Evolutionary conservation across 2,888 invertebrate genomes (phyloP), one percentile per base, ranked within the genome.

Genomic region (Acronicta leporina): DNA sequence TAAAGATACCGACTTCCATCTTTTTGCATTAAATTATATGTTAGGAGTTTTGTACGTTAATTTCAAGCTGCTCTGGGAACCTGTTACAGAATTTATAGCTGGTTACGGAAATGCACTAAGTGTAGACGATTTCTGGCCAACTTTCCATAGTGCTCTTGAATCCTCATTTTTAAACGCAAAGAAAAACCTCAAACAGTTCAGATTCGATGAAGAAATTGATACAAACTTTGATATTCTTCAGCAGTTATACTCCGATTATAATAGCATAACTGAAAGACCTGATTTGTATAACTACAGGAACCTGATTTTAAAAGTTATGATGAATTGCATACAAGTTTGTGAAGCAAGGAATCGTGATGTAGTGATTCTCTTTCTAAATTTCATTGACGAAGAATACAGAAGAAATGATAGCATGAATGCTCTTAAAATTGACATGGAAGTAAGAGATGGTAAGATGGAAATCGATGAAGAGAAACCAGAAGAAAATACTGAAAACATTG

Each of bases 41-140:
- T 94, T 99, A 35, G 98, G 99, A 2, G 95, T 96, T 62, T 92
- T 99, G 49, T 97, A 97, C 86, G 95, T 97, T 16, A 99, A 99
- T 86, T 99, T 99, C 81, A 97, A 97, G 75, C 92, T 98, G 13
- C 87, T 99, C 0, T 99, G 99, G 99, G 97, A 97, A 66, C 98
- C 98, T 0, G 95, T 97, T 0, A 94, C 95, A 14, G 96, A 97
- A 81, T 94, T 98, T 42, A 96, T 99, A 47, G 95, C 96, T 1
- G 95, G 96, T 0, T 97, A 97, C 84, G 97, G 97, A 0, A 95
- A 95, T 78, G 95, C 95, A 0, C 86, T 97, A 80, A 83, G 92
- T 0, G 80, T 90, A 0, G 90, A 95, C n/a, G 92, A 95, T 27
- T 98, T 98, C 90, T 98, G 98, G 98, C 89, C 92, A 0, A 91